Conservation (phyloP, 2,888 invertebrate species). For the Patella depressa region DNA sequence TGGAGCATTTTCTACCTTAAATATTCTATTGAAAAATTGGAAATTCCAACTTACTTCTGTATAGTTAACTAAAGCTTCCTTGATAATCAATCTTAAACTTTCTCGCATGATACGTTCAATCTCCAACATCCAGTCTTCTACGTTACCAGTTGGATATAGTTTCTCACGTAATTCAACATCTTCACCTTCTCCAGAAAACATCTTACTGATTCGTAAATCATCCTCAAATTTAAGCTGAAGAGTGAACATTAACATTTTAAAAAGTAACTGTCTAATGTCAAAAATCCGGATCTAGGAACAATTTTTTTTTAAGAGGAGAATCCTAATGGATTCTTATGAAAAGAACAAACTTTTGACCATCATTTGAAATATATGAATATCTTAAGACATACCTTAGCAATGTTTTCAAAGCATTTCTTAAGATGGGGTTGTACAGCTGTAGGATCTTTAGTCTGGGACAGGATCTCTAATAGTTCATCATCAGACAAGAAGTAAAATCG, state of each 20-base stretch:
- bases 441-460: constrained; percentile 72
- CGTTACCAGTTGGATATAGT: constrained; percentile 81
- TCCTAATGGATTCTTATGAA: background rate
- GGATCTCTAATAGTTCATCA: constrained; percentile 72
- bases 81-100: constrained; percentile 74
- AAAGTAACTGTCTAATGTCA: too few relatives aligned
- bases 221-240: constrained; percentile 76
- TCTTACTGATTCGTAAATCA: constrained; percentile 80
- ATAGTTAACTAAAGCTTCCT: constrained; percentile 73
- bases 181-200: constrained; percentile 85
- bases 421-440: constrained; percentile 77
- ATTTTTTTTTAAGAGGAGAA: background rate
- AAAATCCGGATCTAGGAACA: background rate
- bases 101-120: constrained; percentile 82
- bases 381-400: constrained; percentile 76
- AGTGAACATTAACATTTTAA: background rate
- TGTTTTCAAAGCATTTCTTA: constrained; percentile 87
- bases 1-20: too few relatives aligned
- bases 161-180: constrained; percentile 79
- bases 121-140: constrained; percentile 82
- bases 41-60: constrained; percentile 46
- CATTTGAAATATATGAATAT: background rate
- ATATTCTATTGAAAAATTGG: background rate
- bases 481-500: constrained; percentile 73
- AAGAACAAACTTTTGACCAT: background rate